These are phyloP conservation scores for Helogale parvula DNA, from an alignment of 2,113 vertebrate species.

Conservation along the genomic window DNA sequence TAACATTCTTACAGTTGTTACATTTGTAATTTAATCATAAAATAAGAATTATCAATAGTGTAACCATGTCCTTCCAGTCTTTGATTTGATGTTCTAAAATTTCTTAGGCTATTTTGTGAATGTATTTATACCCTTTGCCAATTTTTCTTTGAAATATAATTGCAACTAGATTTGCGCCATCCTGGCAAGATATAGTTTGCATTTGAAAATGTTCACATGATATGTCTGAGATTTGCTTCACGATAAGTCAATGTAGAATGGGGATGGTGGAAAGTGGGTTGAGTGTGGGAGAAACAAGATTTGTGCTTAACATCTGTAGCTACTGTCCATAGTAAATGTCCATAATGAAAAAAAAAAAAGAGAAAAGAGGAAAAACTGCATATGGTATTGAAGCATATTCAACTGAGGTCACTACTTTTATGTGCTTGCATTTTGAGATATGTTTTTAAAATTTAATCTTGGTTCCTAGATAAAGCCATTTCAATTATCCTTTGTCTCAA, in stretches of 20 bases:
- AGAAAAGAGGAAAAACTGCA: not conserved
- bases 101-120: not conserved
- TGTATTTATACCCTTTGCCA: conserved; percentile 4
- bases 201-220: not conserved
- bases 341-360: not conserved
- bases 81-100: conserved; percentile 43
- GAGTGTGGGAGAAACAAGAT: not conserved
- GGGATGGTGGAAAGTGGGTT: not conserved
- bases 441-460: conserved; percentile 21
- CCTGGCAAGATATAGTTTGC: not conserved
- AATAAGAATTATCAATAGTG: not conserved
- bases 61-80: not conserved
- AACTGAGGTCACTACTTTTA: not conserved
- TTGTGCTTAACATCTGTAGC: not conserved
- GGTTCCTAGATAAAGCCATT: conserved; percentile 24
- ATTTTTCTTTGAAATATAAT: not conserved
- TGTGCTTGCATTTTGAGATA: conserved; percentile 31
- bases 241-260: not conserved
- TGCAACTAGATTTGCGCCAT: not conserved
- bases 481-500: not conserved
- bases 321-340: not conserved
- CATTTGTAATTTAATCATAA: not conserved
- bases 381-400: not conserved
- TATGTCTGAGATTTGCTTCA: not conserved
- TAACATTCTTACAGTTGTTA: not conserved